Evolutionary conservation across 2,888 invertebrate genomes (phyloP).

Genomic region (Machimus rusticus): DNA sequence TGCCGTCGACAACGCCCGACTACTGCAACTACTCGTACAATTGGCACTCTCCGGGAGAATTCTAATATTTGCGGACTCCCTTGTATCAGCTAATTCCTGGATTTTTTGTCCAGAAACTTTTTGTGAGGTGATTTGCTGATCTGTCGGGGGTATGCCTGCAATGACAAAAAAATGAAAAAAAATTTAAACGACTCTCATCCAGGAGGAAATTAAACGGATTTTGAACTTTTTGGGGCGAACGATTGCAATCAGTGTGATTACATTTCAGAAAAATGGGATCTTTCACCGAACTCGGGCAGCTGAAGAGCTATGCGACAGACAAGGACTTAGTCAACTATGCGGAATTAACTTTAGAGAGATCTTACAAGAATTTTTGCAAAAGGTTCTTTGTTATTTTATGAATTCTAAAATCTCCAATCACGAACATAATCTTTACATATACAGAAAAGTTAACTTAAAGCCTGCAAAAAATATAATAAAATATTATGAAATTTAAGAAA

Average conservation of each 20-base stretch:
- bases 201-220: conserved; percentile 8
- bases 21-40: conserved; percentile 1
- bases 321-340: too few species aligned
- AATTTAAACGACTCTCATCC: neutral
- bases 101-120: conserved; percentile 44
- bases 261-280: neutral
- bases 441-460: too few species aligned
- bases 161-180: conserved; percentile 23
- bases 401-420: too few species aligned
- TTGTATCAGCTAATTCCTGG: conserved; percentile 47
- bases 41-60: conserved; percentile 38
- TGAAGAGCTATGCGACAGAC: neutral
- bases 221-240: neutral
- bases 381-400: too few species aligned
- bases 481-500: too few species aligned
- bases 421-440: too few species aligned
- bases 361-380: too few species aligned
- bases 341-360: too few species aligned
- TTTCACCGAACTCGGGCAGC: neutral
- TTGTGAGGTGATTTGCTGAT: conserved; percentile 46
- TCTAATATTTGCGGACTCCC: conserved; percentile 27
- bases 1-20: neutral
- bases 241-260: conserved; percentile 3
- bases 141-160: conserved; percentile 46
- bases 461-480: too few species aligned